These are phyloP conservation scores for Acinonyx jubatus DNA, from an alignment of 2,113 vertebrate genomes.

Conservation along the genomic window DNA sequence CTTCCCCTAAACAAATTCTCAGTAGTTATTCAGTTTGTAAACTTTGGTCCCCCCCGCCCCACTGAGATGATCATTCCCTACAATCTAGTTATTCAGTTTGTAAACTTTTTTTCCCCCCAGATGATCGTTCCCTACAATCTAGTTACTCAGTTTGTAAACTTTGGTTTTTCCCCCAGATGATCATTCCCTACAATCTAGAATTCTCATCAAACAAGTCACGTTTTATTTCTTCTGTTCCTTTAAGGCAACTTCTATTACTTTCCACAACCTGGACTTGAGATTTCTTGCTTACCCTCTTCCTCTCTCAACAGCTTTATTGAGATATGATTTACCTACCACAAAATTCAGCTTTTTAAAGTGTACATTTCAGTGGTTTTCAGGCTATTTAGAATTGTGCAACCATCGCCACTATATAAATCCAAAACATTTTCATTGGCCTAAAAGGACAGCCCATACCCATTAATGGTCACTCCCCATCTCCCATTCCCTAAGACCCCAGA, in stretches of 20 bases:
- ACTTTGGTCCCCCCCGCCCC: background rate
- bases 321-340: background rate
- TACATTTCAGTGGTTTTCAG: background rate
- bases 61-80: background rate
- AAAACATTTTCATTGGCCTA: background rate
- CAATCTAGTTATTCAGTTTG: background rate
- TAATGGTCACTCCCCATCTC: background rate
- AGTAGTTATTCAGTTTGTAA: background rate
- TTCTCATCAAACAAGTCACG: background rate
- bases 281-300: background rate
- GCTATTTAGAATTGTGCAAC: background rate
- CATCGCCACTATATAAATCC: background rate
- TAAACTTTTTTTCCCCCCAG: background rate
- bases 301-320: background rate
- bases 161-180: background rate
- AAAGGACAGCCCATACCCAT: background rate
- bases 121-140: too few relatives aligned
- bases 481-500: background rate
- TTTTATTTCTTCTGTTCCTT: background rate
- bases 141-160: background rate
- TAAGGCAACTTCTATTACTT: constrained; percentile 4
- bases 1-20: background rate
- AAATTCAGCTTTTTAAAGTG: background rate
- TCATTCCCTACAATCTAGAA: background rate
- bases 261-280: background rate